Evolutionary conservation across 2,888 invertebrate genomes (phyloP), one percentile per base, ranked within the genome.

Genomic region (Rambutsinella grinnellia): DNA sequence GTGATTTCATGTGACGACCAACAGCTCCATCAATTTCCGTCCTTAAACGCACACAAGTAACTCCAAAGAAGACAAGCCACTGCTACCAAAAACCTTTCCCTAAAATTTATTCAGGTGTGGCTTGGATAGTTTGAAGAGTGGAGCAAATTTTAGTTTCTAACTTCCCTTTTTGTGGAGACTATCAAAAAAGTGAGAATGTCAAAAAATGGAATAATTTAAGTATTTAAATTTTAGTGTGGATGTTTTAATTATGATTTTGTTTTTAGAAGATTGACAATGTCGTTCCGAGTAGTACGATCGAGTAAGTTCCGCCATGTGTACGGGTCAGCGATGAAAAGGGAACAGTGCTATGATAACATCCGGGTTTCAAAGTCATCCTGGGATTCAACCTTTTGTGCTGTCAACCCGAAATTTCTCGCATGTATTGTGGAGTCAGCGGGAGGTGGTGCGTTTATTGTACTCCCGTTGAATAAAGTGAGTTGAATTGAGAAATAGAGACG

Each of bases 271-370:
- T n/a, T n/a, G n/a, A n/a, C n/a, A 80, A 95, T 96, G 95, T 96
- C 96, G 89, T 96, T 96, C 91, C 94, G 96, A 88, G 96, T 96
- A 88, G 96, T 98, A 85, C 93, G 97, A 89, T 94, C 93, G 89
- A 97, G 97, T 87, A 98, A 98, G 90, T 98, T 97, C 90, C 95
- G 97, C 87, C 98, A 98, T 90, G 97, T 98, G 86, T 94, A 92
- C 87, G 96, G 95, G 84, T 94, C 94, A 86, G 92, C 95, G 85
- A 89, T 94, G 84, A 96, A 97, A 89, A 91, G 97, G 87, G 97
- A 98, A 87, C 95, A 96, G 89, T 97, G 97, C 89, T 98, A 96
- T 89, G 98, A 99, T 89, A 97, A 97, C 88, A 93, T 99, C 86
- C 90, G 96, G 87, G 97, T 98, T 82, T 97, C 97, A 81, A 96